These are phyloP conservation scores for Congeria kusceri DNA, from an alignment of 2,888 invertebrate genomes.

Conservation along the genomic window DNA sequence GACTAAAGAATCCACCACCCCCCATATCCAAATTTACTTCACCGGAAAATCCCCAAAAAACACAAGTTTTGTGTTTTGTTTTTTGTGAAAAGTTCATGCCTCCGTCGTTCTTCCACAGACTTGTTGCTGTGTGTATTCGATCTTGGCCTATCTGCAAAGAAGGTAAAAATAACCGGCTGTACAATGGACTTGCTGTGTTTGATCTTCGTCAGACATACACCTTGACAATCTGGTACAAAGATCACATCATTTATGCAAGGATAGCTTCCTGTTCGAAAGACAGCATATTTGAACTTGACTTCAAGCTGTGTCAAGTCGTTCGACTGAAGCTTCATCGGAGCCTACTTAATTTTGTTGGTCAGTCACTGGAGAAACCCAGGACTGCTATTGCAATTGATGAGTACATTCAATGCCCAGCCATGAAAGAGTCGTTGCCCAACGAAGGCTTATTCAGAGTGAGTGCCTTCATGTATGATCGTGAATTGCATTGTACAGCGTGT, in stretches of 20 bases:
- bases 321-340: background rate
- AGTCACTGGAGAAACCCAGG: background rate
- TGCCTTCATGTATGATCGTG: no score
- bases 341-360: no score
- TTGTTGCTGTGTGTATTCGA: slow-evolving; percentile 55
- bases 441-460: no score
- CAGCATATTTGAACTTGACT: background rate
- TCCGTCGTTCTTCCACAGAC: slow-evolving; percentile 54
- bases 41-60: slow-evolving; percentile 13
- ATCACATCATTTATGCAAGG: slow-evolving; percentile 44
- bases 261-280: slow-evolving; percentile 21
- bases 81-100: slow-evolving; percentile 51
- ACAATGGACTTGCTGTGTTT: slow-evolving; percentile 53
- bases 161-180: slow-evolving; percentile 18
- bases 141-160: slow-evolving; percentile 18
- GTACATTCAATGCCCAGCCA: no score
- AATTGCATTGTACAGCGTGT: no score
- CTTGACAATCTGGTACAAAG: slow-evolving; percentile 52
- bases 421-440: no score
- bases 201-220: slow-evolving; percentile 9
- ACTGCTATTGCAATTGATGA: no score
- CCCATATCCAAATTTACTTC: slow-evolving; percentile 4
- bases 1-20: slow-evolving; percentile 15
- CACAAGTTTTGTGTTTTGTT: slow-evolving; percentile 39
- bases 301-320: background rate